phyloP scores from a whole-genome alignment of 2,113 vertebrate genomes.

The Anoura caudifer region DNA sequence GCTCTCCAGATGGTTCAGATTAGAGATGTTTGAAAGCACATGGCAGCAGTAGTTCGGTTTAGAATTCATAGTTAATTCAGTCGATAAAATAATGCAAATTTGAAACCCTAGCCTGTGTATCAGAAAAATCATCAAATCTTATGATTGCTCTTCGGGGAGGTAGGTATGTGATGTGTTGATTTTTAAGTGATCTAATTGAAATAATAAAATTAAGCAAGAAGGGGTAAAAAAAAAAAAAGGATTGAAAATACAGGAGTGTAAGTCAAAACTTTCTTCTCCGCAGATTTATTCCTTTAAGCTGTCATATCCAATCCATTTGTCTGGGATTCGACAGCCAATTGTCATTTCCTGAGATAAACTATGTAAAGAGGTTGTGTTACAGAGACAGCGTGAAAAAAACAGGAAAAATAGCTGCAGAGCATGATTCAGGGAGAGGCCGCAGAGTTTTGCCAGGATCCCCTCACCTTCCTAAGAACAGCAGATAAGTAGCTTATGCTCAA shows the following conservation, averaged over 20 bases:
- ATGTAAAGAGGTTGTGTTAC: slow-evolving; percentile 54
- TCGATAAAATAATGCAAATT: slow-evolving; percentile 80
- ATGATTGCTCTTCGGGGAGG: slow-evolving; percentile 68
- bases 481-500: neutral
- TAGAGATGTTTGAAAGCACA: slow-evolving; percentile 90
- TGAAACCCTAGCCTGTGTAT: slow-evolving; percentile 63
- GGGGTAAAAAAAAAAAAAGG: neutral
- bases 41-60: slow-evolving; percentile 82
- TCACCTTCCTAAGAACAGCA: slow-evolving; percentile 11
- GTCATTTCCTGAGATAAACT: slow-evolving; percentile 74
- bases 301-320: slow-evolving; percentile 73
- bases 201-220: slow-evolving; percentile 70
- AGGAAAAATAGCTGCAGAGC: slow-evolving; percentile 10
- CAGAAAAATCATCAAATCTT: slow-evolving; percentile 71
- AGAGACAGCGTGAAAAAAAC: slow-evolving; percentile 46
- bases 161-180: slow-evolving; percentile 68
- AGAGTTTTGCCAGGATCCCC: neutral
- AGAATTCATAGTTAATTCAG: slow-evolving; percentile 76
- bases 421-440: slow-evolving; percentile 4
- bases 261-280: slow-evolving; percentile 51
- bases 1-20: slow-evolving; percentile 92
- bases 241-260: slow-evolving; percentile 42
- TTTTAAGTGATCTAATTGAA: slow-evolving; percentile 72
- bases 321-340: slow-evolving; percentile 68
- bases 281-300: slow-evolving; percentile 61